Evolutionary conservation across 1,140 invertebrate genomes (phyloP), one percentile per base, ranked within the genome.

Genomic region (Dinothrombium tinctorium): DNA sequence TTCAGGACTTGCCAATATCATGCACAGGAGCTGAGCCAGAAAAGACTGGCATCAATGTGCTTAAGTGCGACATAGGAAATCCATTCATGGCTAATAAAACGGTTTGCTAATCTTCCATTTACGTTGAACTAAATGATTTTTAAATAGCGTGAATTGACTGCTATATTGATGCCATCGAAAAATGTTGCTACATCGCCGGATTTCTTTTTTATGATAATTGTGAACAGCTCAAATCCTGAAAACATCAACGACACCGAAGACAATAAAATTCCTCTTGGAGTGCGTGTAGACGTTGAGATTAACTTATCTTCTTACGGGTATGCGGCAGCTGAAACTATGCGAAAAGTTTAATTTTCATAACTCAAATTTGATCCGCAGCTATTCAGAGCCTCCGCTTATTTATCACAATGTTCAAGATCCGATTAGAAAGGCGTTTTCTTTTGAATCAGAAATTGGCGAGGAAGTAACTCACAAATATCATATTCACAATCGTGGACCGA

Each of bases 381-480:
- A 65, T 19, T 76, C 74, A 0, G 56, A 71, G 41, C 76, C 78
- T 0, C 66, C 72, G 35, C 71, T 76, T 39, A 57, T 82, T 3
- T 68, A 74, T 47, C 82, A 80, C 55, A 82, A 81, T 58, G 65
- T 63, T 0, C 69, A 66, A 1, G 45, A 45, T 8, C 25, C 36
- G 22, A 25, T 46, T 11, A 2, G 64, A 69, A 47, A 80, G 7
- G 41, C 35, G 6, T 48, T 51, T 23, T 35, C 43, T 12, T 36
- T 49, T 4, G 81, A 86, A 54, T 59, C 64, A 1, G 72, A 86
- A 40, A 69, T 84, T 22, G 83, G 83, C 0, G 81, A 81, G 0
- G 69, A 74, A 52, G 66, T 90, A 1, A 70, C 72, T 2, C 81
- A 89, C 52, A 69, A 77, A 47, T 89, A 89, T 51, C 74, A 72